Conservation (phyloP, 35 echinoderm and acorn worm genomes). For the Lytechinus variegatus region DNA sequence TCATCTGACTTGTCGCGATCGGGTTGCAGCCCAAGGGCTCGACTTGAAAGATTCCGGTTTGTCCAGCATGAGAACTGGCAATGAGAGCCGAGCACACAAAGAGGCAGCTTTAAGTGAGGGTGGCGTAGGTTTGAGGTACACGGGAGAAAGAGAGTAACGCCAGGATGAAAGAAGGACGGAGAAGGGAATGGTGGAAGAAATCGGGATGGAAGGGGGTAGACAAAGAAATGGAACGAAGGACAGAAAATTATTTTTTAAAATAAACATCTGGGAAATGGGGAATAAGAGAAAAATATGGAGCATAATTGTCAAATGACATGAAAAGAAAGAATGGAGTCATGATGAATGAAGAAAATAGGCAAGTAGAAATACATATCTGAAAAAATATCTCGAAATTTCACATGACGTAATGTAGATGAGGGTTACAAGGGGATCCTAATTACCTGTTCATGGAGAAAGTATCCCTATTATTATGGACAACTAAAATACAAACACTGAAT, state of each 20-base stretch:
- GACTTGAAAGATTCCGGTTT: slow-evolving; percentile 47
- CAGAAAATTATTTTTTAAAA: not conserved
- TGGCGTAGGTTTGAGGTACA: not conserved
- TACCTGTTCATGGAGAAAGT: too few relatives aligned
- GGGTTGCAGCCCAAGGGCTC: slow-evolving; percentile 29
- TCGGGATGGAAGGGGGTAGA: not conserved
- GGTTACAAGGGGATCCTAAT: too few relatives aligned
- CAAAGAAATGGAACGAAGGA: not conserved
- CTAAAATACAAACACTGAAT: too few relatives aligned
- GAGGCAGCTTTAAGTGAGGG: not conserved
- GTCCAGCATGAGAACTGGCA: not conserved
- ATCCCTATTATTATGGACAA: too few relatives aligned
- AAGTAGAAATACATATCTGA: too few relatives aligned
- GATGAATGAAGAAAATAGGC: too few relatives aligned
- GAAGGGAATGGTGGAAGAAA: not conserved
- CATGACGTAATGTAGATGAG: too few relatives aligned
- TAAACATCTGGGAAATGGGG: not conserved
- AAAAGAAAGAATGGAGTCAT: not conserved
- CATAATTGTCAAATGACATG: not conserved
- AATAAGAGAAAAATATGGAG: not conserved
- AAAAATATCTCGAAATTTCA: too few relatives aligned
- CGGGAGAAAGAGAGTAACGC: not conserved
- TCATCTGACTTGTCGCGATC: slow-evolving; percentile 47
- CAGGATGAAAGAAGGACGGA: not conserved
- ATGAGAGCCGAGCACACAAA: slow-evolving; percentile 15